Conservation (phyloP, 2,797 vertebrate genomes). For the Sebastes baramenuke region DNA sequence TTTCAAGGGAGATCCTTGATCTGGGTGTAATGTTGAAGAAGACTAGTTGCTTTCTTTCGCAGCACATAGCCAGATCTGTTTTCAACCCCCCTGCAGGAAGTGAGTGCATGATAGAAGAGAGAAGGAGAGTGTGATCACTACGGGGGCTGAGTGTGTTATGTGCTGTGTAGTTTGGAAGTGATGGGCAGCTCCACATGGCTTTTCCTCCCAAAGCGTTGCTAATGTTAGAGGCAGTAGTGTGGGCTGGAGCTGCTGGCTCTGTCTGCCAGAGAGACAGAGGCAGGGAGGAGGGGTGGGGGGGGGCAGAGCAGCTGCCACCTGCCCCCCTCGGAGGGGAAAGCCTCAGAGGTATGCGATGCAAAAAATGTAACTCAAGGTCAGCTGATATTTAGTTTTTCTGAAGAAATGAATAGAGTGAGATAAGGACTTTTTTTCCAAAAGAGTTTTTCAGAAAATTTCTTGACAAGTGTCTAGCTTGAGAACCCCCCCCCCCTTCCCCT, state of each 20-base stretch:
- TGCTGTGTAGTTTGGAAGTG: constrained; percentile 45
- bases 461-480: neutral
- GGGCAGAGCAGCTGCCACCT: constrained; percentile 71
- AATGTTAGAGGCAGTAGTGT: constrained; percentile 69
- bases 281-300: constrained; percentile 5
- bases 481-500: neutral
- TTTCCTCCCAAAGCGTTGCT: constrained; percentile 66
- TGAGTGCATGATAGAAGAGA: constrained; percentile 30
- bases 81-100: constrained; percentile 56
- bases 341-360: constrained; percentile 28
- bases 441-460: neutral
- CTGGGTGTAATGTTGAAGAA: neutral
- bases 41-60: constrained; percentile 30
- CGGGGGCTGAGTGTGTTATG: constrained; percentile 27
- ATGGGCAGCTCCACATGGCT: constrained; percentile 73
- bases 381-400: neutral
- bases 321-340: constrained; percentile 49
- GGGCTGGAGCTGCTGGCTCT: constrained; percentile 62
- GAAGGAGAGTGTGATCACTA: constrained; percentile 38
- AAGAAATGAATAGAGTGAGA: neutral
- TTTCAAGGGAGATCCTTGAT: neutral
- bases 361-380: neutral
- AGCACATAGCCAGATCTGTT: constrained; percentile 34
- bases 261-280: constrained; percentile 41
- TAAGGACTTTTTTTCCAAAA: neutral